Conservation (phyloP, 1,140 invertebrate genomes). For the Dreissena rostriformis region DNA sequence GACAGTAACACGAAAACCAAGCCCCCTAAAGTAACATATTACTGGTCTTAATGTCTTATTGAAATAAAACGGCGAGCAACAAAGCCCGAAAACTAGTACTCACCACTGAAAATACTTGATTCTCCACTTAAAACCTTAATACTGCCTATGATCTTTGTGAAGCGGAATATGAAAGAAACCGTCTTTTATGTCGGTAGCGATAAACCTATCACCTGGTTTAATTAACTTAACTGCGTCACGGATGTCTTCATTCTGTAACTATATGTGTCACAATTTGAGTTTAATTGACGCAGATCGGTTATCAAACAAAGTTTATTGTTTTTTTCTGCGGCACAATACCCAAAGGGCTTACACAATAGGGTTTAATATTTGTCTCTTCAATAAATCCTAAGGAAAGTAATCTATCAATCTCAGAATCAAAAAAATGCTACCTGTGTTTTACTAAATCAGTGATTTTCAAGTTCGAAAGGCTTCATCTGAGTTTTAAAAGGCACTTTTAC, state of each 20-base stretch:
- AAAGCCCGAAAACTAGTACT: conserved; percentile 47
- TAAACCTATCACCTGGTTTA: conserved; percentile 30
- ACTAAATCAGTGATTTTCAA: conserved; percentile 18
- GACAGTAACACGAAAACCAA: conserved; percentile 37
- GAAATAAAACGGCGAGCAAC: conserved; percentile 19
- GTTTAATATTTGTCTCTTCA: conserved; percentile 20
- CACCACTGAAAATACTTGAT: conserved; percentile 14
- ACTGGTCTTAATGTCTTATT: conserved; percentile 24
- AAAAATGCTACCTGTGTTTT: conserved; percentile 12
- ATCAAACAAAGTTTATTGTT: conserved; percentile 23
- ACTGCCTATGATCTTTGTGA: conserved; percentile 5
- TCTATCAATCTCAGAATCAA: conserved; percentile 33
- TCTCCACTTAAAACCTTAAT: not conserved
- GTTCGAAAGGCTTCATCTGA: not conserved
- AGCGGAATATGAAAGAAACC: conserved; percentile 55
- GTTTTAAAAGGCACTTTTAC: conserved; percentile 16
- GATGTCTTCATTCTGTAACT: conserved; percentile 25
- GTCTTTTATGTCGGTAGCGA: conserved; percentile 15
- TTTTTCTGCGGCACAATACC: not conserved
- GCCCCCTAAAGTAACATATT: conserved; percentile 36
- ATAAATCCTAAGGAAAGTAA: conserved; percentile 21
- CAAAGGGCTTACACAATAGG: conserved; percentile 6
- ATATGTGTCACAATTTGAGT: not conserved
- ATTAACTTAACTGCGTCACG: conserved; percentile 13
- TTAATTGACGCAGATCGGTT: not conserved